Conservation (phyloP, 2,113 vertebrate genomes). For the Callipepla squamata region DNA sequence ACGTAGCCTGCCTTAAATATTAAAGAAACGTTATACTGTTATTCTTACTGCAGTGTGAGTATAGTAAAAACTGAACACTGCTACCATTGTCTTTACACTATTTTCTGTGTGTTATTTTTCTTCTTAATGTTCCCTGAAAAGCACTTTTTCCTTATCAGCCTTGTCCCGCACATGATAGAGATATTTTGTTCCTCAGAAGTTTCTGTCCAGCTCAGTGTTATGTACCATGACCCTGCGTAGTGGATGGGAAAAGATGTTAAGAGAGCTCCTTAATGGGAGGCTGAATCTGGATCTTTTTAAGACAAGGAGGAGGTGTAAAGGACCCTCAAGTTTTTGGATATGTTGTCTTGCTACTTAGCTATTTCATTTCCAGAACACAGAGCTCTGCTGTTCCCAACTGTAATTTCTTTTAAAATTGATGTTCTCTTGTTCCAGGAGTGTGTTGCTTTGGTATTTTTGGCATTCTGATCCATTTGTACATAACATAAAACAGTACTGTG, state of each 20-base stretch:
- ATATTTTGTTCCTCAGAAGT: not conserved
- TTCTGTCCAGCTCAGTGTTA: not conserved
- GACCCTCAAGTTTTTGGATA: not conserved
- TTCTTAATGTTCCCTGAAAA: not conserved
- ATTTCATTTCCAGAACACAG: not conserved
- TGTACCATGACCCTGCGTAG: rapidly evolving
- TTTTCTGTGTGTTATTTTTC: not conserved
- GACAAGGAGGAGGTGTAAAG: not conserved
- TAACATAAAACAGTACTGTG: not conserved
- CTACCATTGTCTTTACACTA: not conserved
- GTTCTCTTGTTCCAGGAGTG: not conserved
- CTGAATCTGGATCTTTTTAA: not conserved
- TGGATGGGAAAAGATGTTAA: not conserved
- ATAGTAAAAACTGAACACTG: not conserved
- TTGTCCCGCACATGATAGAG: rapidly evolving
- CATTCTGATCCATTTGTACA: not conserved
- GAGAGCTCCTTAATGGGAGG: not conserved
- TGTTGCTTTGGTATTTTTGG: not conserved
- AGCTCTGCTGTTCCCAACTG: rapidly evolving
- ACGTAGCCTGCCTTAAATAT: not conserved
- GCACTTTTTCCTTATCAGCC: not conserved
- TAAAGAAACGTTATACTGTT: not conserved
- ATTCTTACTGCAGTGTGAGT: not conserved
- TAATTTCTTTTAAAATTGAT: not conserved
- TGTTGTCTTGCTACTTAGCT: not conserved